Base-by-base conservation (phyloP, 1,140 invertebrate species). In the Drosophila navojoa region DNA sequence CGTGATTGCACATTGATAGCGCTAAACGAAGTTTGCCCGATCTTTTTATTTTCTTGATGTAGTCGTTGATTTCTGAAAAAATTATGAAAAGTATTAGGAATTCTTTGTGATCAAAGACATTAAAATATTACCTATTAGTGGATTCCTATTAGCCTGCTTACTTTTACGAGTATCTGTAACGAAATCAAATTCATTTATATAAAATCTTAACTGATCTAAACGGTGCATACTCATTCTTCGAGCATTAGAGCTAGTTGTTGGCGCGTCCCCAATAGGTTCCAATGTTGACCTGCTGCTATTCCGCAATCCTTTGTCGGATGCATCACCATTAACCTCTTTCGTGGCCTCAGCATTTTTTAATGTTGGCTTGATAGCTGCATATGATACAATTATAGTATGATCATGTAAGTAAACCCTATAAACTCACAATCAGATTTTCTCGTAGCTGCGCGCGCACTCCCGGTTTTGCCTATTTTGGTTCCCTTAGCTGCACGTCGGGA, bases 1-100 rank as follows among this genome's bases (percentile, higher is more conserved):
- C 9, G 10, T 53, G 42, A 44, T 82, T 55, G 45, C 82, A 87
- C 76, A 73, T 69, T 27, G 82, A 77, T 5, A 82, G 40, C 3
- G 62, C 5, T 15, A 87, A 50, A 40, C 71, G 78, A 2, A 87
- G 50, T 63, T 71, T 87, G 27, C 82, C 84, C 0, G 29, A 22
- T 0, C 5, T 15, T 40, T 73, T 82, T 15, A 67, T 78, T 16
- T 57, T 45, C 5, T 47, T 74, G 0, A 87, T 25, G 68, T 87
- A 79, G 2, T 52, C 42, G 47, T 76, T 82, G 0, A 87, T 50
- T 7, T 58, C 82, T 86, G 47, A 0, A 29, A 4, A 19, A 22
- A n/a, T n/a, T 1, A 47, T 32, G 6, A 52, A 2, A 29, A 15
- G 25, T 3, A 45, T 7, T 32, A 19, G 10, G 19, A 13, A 19